A percentile compares a stretch with the other conserved stretches of the same genome.
Evolutionary conservation across 2,113 vertebrate genomes (phyloP).

Genomic region (Pseudonaja textilis): DNA sequence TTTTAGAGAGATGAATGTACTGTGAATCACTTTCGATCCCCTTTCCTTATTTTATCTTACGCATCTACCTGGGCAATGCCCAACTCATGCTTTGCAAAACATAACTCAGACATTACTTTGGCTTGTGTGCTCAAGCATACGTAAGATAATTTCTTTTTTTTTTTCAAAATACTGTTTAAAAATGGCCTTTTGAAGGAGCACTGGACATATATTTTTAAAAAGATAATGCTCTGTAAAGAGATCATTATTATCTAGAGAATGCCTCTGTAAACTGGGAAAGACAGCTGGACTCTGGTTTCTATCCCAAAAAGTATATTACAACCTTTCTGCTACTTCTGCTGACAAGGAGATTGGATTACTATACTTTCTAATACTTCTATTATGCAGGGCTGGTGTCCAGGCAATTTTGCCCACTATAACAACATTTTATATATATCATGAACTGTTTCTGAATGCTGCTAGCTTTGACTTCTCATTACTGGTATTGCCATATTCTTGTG

Average conservation of each 20-base stretch:
- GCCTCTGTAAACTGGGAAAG: background rate
- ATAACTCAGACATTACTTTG: background rate
- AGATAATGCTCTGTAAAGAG: background rate
- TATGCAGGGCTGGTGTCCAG: background rate
- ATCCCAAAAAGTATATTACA: background rate
- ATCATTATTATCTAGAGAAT: background rate
- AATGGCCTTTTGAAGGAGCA: background rate
- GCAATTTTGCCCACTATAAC: background rate
- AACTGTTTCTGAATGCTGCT: background rate
- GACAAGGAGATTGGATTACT: background rate
- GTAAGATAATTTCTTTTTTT: background rate
- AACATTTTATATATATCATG: background rate
- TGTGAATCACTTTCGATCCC: background rate
- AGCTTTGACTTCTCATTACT: background rate
- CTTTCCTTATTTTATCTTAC: background rate
- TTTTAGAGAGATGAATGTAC: background rate
- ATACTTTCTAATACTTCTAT: background rate
- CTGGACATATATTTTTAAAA: background rate
- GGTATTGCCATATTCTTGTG: background rate
- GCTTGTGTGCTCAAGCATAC: background rate
- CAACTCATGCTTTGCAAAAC: background rate
- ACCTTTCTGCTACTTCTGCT: background rate
- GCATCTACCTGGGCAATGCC: background rate
- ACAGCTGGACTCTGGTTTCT: background rate
- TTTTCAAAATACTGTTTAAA: background rate